These are phyloP conservation scores for Tetranychus piercei DNA, from an alignment of 2,888 invertebrate genomes.

Conservation along the genomic window DNA sequence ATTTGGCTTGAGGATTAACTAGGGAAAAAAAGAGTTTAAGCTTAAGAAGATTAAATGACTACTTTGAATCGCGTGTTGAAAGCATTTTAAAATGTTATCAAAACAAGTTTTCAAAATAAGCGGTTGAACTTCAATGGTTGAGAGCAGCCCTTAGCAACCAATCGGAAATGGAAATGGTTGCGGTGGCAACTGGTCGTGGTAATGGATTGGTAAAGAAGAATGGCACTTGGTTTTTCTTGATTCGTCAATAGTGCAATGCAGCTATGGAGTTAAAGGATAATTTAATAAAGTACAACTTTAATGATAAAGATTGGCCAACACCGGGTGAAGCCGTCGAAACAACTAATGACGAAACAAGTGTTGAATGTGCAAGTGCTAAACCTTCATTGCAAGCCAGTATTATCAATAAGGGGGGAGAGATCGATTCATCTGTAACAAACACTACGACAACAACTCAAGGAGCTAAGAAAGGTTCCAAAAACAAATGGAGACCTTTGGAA, in stretches of 20 bases:
- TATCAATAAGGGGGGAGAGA: neutral
- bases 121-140: neutral
- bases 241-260: neutral
- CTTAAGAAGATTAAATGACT: too few species aligned
- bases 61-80: too few species aligned
- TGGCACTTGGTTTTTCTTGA: neutral
- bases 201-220: neutral
- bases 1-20: too few species aligned
- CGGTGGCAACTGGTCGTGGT: neutral
- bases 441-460: neutral
- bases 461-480: slow-evolving; percentile 8
- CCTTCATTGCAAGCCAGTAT: neutral
- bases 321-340: neutral
- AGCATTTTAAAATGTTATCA: too few species aligned
- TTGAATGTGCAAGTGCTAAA: neutral
- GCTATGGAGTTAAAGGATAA: neutral
- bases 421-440: neutral
- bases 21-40: too few species aligned
- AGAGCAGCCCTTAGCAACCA: neutral
- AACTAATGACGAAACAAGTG: neutral
- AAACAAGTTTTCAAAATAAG: neutral
- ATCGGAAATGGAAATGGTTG: slow-evolving; percentile 1
- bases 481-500: slow-evolving; percentile 8
- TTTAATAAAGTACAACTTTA: neutral
- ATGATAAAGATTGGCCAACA: slow-evolving; percentile 11